phyloP scores from a whole-genome alignment of 2,113 vertebrate genomes.

The Cromileptes altivelis region DNA sequence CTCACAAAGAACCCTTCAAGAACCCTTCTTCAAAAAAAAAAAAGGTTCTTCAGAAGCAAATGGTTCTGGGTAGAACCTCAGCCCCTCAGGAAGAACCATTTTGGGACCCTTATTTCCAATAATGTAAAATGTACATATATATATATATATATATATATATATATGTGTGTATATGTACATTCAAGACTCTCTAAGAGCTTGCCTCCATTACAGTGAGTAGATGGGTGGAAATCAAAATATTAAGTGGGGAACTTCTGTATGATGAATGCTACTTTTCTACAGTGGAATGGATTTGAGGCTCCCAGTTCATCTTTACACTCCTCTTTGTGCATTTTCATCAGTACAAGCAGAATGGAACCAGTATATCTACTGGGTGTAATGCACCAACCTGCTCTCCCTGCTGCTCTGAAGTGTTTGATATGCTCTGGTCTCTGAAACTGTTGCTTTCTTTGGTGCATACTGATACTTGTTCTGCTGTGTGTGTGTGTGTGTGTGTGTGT shows the following conservation, averaged over 20 bases:
- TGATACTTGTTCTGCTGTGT: constrained; percentile 47
- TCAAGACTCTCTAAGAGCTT: not conserved
- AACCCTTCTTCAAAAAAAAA: no score
- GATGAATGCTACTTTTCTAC: not conserved
- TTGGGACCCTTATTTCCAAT: no score
- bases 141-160: no score
- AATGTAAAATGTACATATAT: no score
- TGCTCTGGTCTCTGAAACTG: constrained; percentile 34
- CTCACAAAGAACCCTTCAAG: no score
- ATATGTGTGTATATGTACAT: not conserved
- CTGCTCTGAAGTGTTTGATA: constrained; percentile 47
- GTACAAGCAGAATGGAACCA: constrained; percentile 2
- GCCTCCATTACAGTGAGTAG: not conserved
- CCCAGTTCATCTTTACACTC: not conserved
- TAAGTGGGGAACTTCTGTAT: not conserved
- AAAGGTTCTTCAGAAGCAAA: no score
- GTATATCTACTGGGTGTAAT: constrained; percentile 21
- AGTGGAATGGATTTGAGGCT: not conserved
- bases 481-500: constrained; percentile 43
- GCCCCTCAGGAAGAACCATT: no score
- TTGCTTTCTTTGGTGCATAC: constrained; percentile 49
- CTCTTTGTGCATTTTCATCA: not conserved
- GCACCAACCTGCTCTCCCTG: constrained; percentile 22
- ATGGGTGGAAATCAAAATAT: not conserved
- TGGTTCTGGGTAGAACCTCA: no score